A percentile compares a stretch with the other conserved stretches of the same genome.
These are phyloP conservation scores for Ophioninae sp. DNA, from an alignment of 2,888 invertebrate species.

Conservation along the genomic window DNA sequence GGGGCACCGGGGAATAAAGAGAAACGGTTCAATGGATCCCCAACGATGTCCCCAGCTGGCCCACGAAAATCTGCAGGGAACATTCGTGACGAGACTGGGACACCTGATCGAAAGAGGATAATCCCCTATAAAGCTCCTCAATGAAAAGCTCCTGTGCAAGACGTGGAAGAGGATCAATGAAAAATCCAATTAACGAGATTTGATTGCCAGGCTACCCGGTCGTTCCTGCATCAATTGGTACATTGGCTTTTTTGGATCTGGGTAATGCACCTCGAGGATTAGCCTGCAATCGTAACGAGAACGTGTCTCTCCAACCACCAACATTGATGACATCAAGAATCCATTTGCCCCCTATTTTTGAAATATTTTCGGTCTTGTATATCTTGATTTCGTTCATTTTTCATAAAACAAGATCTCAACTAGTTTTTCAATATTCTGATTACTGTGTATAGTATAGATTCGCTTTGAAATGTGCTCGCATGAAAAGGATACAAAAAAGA, in stretches of 20 bases:
- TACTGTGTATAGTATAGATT: no score
- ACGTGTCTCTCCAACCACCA: no score
- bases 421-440: no score
- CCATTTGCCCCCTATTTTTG: no score
- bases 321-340: no score
- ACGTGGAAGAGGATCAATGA: slow-evolving; percentile 62
- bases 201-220: slow-evolving; percentile 38
- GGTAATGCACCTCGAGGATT: slow-evolving; percentile 9
- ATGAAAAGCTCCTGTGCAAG: neutral
- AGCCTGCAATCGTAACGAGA: neutral
- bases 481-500: no score
- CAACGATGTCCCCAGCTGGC: slow-evolving; percentile 9
- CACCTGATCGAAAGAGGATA: slow-evolving; percentile 28
- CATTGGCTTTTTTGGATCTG: slow-evolving; percentile 15
- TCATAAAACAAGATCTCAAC: no score
- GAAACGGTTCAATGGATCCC: slow-evolving; percentile 3
- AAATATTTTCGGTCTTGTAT: no score
- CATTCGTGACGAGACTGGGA: slow-evolving; percentile 19
- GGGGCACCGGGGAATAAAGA: neutral
- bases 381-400: no score
- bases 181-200: slow-evolving; percentile 67
- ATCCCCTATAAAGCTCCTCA: slow-evolving; percentile 26
- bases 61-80: neutral
- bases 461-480: no score
- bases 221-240: slow-evolving; percentile 17